A percentile compares a stretch with the other conserved stretches of the same genome.
These are phyloP conservation scores for Elachura formosa DNA, from an alignment of 2,113 vertebrate genomes.

Conservation along the genomic window DNA sequence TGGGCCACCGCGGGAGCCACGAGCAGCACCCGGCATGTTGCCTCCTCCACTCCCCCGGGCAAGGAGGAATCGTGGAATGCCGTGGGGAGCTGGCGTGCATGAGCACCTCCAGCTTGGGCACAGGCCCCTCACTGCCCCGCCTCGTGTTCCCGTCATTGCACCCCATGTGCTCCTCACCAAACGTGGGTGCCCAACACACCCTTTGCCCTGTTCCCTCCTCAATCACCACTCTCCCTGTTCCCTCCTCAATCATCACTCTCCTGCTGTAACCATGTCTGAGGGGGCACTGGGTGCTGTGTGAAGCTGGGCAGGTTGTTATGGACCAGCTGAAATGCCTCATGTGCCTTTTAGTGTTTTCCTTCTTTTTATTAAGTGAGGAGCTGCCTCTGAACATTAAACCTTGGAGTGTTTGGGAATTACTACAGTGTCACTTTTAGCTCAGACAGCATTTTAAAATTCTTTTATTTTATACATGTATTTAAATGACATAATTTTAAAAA, in stretches of 20 bases:
- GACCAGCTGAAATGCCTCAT: background rate
- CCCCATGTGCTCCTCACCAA: background rate
- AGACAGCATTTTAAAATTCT: too few relatives aligned
- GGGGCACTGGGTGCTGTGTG: rapidly evolving
- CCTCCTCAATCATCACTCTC: rapidly evolving
- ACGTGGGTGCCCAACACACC: background rate
- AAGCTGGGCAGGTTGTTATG: background rate
- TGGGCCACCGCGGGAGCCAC: rapidly evolving
- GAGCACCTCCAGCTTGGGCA: background rate
- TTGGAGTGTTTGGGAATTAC: background rate
- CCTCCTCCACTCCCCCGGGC: rapidly evolving
- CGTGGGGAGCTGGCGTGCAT: rapidly evolving
- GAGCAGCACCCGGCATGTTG: rapidly evolving
- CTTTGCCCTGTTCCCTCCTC: background rate
- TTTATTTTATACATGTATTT: too few relatives aligned
- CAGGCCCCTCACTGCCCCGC: rapidly evolving
- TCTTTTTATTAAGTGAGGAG: background rate
- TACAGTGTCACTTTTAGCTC: background rate
- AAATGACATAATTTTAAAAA: too few relatives aligned
- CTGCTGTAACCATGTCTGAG: rapidly evolving
- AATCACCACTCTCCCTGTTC: rapidly evolving
- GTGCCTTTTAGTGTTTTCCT: background rate
- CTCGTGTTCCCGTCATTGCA: rapidly evolving
- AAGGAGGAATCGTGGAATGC: rapidly evolving
- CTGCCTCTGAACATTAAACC: background rate